Evolutionary conservation across 2,888 invertebrate species (phyloP).

Genomic region (Galerucella calmariensis): DNA sequence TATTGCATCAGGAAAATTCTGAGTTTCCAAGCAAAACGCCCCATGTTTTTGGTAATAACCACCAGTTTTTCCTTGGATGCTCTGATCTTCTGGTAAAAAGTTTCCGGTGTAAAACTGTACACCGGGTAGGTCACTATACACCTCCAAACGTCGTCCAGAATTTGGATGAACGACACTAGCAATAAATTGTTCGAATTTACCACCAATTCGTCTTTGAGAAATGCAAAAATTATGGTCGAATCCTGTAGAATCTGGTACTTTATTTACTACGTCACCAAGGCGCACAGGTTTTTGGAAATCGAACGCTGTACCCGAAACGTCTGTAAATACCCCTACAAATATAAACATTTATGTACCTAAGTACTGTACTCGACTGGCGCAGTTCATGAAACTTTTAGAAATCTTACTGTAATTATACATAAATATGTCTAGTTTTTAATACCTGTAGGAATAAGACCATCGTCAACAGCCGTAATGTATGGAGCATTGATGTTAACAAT

Average conservation of each 20-base stretch:
- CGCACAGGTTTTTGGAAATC: constrained; percentile 77
- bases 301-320: constrained; percentile 77
- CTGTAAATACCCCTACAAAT: constrained; percentile 72
- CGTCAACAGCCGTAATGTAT: constrained; percentile 77
- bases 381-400: no score
- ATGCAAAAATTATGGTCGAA: constrained; percentile 88
- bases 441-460: constrained; percentile 79
- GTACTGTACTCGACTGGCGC: no score
- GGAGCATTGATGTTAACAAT: constrained; percentile 79
- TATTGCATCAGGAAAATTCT: constrained; percentile 90
- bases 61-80: constrained; percentile 50
- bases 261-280: constrained; percentile 74
- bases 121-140: constrained; percentile 88
- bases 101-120: constrained; percentile 92
- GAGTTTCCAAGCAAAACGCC: constrained; percentile 90
- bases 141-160: constrained; percentile 73
- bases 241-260: constrained; percentile 74
- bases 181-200: constrained; percentile 64
- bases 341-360: neutral
- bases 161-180: constrained; percentile 75
- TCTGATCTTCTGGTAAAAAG: constrained; percentile 70
- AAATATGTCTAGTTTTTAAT: neutral
- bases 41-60: constrained; percentile 63
- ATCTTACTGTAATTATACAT: no score
- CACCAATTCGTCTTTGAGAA: constrained; percentile 65